A percentile compares a stretch with the other conserved stretches of the same genome.
Conservation (phyloP, 2,797 vertebrate genomes). For the Acanthopagrus latus region DNA sequence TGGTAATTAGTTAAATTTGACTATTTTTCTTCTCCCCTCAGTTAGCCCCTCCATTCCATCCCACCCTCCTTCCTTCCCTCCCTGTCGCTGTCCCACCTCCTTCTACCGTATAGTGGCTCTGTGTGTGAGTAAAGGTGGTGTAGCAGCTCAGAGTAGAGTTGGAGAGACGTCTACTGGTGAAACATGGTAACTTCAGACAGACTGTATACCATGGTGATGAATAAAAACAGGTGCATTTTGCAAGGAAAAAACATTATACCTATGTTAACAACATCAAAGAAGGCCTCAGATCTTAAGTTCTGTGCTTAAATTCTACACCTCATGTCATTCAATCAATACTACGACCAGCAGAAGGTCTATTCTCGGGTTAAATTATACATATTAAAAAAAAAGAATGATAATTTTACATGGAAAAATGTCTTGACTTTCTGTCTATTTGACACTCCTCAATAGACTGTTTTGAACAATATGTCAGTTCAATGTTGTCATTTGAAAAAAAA, state of each 20-base stretch:
- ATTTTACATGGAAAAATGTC: not conserved
- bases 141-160: constrained; percentile 40
- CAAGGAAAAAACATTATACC: not conserved
- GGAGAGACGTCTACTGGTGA: constrained; percentile 77
- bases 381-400: not conserved
- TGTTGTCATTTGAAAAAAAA: not conserved
- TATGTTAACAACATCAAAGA: not conserved
- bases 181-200: constrained; percentile 36
- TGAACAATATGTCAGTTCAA: no score
- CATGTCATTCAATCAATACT: no score
- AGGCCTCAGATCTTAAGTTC: not conserved
- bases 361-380: not conserved
- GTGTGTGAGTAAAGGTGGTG: not conserved
- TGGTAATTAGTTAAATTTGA: constrained; percentile 62
- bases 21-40: constrained; percentile 26
- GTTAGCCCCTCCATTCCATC: not conserved
- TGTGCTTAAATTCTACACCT: not conserved
- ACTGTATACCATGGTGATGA: not conserved
- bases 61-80: not conserved
- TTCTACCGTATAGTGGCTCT: not conserved
- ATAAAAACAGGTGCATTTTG: not conserved
- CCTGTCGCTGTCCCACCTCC: constrained; percentile 16
- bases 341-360: not conserved
- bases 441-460: no score
- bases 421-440: not conserved